These are phyloP conservation scores for Benthosema pterotum DNA, from an alignment of 2,797 vertebrate genomes.

Conservation along the genomic window DNA sequence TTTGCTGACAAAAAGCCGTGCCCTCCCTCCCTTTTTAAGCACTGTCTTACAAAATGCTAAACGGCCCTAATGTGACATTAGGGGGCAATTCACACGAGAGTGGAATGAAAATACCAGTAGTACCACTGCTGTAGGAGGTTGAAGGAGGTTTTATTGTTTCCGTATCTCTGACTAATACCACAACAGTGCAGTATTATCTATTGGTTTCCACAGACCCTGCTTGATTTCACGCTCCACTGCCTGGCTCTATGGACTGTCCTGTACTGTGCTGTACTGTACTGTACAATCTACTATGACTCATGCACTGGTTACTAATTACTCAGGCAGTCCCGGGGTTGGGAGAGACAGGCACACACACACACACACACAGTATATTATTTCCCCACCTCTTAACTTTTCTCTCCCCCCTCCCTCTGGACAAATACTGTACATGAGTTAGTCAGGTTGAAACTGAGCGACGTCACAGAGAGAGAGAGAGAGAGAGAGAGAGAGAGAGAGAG, in stretches of 20 bases:
- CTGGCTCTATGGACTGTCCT: conserved; percentile 26
- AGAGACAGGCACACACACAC: neutral
- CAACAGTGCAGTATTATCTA: neutral
- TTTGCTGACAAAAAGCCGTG: no score
- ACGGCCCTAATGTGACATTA: no score
- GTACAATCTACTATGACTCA: conserved; percentile 62
- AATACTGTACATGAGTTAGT: conserved; percentile 8
- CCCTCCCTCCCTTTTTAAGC: no score
- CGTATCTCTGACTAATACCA: no score
- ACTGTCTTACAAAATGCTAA: no score
- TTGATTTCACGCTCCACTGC: conserved; percentile 24
- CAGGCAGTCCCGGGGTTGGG: conserved; percentile 34
- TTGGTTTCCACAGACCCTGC: neutral
- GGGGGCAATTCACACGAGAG: no score
- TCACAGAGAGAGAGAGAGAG: conserved; percentile 11
- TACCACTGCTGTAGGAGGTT: no score
- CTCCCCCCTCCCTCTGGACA: neutral
- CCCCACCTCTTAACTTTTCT: conserved; percentile 30
- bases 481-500: no score
- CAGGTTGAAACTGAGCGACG: conserved; percentile 37
- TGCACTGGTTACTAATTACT: conserved; percentile 56
- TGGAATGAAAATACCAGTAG: no score
- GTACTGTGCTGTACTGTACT: conserved; percentile 35
- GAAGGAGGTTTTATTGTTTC: no score
- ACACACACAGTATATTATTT: conserved; percentile 36